Evolutionary conservation across 2,797 vertebrate genomes (phyloP).

Genomic region (Orestias chungarensis): DNA sequence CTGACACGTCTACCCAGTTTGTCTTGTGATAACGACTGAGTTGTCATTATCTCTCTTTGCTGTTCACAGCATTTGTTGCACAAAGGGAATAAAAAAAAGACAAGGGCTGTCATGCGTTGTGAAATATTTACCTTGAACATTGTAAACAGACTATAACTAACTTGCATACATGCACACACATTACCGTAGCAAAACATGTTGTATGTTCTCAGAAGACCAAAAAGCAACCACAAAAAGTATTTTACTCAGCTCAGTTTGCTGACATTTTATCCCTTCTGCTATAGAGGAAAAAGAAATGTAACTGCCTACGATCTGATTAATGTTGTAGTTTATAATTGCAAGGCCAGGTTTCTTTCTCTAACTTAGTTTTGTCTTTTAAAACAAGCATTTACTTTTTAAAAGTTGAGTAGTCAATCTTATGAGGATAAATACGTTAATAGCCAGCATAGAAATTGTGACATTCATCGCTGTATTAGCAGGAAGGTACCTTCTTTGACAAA

Average conservation of each 20-base stretch:
- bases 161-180: slow-evolving; percentile 1
- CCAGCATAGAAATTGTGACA: slow-evolving; percentile 1
- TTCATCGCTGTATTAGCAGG: slow-evolving; percentile 3
- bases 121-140: neutral
- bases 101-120: neutral
- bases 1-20: neutral
- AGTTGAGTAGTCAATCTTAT: neutral
- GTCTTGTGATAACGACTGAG: too few relatives aligned
- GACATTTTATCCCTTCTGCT: slow-evolving; percentile 14
- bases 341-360: neutral
- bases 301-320: neutral
- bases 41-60: slow-evolving; percentile 8
- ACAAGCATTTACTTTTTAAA: neutral
- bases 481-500: slow-evolving; percentile 6
- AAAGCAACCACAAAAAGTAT: neutral
- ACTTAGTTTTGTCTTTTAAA: neutral
- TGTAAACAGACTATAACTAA: slow-evolving; percentile 33
- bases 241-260: slow-evolving; percentile 16
- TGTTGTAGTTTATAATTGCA: slow-evolving; percentile 10
- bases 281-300: neutral
- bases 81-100: slow-evolving; percentile 43
- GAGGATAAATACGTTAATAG: neutral
- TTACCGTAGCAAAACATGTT: neutral
- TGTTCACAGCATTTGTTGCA: slow-evolving; percentile 33
- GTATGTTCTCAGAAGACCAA: slow-evolving; percentile 2